Conservation (phyloP, 2,113 vertebrate species). For the Charina bottae region DNA sequence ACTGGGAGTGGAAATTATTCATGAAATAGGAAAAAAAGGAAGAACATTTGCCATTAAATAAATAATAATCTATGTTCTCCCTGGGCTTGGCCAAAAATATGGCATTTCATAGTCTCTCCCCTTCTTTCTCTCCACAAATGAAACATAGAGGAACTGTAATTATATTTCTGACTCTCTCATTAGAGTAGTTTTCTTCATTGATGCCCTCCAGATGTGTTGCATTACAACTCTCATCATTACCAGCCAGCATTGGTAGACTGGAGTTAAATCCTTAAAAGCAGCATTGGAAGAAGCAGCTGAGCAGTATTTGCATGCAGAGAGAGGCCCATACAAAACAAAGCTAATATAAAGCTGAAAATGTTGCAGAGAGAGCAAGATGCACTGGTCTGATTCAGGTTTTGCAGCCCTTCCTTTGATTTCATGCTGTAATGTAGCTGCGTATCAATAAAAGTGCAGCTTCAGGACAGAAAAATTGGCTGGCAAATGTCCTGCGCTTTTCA, state of each 20-base stretch:
- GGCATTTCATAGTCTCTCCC: not conserved
- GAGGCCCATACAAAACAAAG: not conserved
- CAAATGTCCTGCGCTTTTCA: not conserved
- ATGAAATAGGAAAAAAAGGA: not conserved
- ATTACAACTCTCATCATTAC: not conserved
- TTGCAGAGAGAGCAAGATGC: not conserved
- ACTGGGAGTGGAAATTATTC: not conserved
- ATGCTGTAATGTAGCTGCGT: not conserved
- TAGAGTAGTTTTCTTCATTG: not conserved
- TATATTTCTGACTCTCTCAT: constrained; percentile 30
- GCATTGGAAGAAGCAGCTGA: not conserved
- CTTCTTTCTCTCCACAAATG: not conserved
- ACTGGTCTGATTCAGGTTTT: not conserved
- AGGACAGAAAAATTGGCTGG: not conserved
- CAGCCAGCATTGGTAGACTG: not conserved
- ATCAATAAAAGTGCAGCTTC: not conserved
- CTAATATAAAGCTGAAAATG: not conserved
- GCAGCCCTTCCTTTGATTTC: not conserved
- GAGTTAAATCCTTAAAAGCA: not conserved
- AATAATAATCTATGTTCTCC: not conserved
- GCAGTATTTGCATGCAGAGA: not conserved
- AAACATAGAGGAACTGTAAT: not conserved
- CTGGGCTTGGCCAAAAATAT: constrained; percentile 14
- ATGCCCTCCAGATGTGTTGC: not conserved
- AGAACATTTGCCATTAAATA: constrained; percentile 8